Percentiles rank a stretch among this genome's conserved stretches.
These are phyloP conservation scores for Nemapogon koenigi DNA, from an alignment of 2,888 invertebrate genomes.

Conservation along the genomic window DNA sequence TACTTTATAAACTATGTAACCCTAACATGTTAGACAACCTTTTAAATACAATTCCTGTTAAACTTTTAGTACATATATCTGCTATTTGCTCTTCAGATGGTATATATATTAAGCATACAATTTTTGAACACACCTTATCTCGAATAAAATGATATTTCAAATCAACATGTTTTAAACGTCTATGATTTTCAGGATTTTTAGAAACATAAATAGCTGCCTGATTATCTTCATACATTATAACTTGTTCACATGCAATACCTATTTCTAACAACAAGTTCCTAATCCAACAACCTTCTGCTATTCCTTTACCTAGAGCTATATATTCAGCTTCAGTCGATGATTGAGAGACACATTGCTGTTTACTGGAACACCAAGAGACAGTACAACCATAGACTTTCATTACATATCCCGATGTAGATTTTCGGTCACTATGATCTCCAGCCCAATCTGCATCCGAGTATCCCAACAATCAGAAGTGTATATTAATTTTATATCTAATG, in stretches of 20 bases:
- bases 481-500: conserved; percentile 1
- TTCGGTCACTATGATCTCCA: neutral
- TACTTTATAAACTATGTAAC: too few species aligned
- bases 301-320: neutral
- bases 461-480: conserved; percentile 8
- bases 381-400: neutral
- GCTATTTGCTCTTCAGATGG: neutral
- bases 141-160: neutral
- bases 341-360: neutral
- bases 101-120: neutral
- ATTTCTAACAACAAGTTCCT: neutral
- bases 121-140: neutral
- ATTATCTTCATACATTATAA: conserved; percentile 1
- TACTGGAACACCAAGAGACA: neutral
- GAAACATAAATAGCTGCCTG: conserved; percentile 10
- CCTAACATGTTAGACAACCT: neutral
- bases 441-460: conserved; percentile 9
- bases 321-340: neutral
- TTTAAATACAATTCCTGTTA: neutral
- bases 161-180: neutral
- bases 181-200: neutral
- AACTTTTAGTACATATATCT: neutral
- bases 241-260: neutral
- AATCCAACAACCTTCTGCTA: neutral
- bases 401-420: neutral